Evolutionary conservation across 37 sponge, comb jelly and placozoan genomes (phyloP).

Genomic region (Beroe ovata): DNA sequence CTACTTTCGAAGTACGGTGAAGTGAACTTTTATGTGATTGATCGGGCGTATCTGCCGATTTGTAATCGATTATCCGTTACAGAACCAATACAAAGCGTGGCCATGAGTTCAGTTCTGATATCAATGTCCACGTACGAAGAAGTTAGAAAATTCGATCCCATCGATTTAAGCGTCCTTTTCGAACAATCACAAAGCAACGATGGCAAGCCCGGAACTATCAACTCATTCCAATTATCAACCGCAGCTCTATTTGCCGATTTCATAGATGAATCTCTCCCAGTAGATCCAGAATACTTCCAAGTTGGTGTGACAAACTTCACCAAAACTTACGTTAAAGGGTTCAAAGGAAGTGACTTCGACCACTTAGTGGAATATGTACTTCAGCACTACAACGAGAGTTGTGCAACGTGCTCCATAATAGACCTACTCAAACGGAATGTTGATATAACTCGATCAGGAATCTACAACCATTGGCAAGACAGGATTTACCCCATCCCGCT

Average conservation of each 20-base stretch:
- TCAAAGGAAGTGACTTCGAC: no score
- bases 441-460: not conserved
- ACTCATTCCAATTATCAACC: not conserved
- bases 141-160: not conserved
- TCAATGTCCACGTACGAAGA: not conserved
- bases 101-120: not conserved
- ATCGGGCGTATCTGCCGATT: not conserved
- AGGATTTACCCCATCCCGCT: not conserved
- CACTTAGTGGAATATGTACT: no score
- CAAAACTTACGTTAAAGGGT: no score
- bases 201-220: not conserved
- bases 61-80: not conserved
- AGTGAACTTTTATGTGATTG: not conserved
- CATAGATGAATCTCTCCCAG: not conserved
- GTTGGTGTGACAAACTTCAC: not conserved
- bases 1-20: not conserved
- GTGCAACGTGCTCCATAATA: not conserved
- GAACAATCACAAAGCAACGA: not conserved
- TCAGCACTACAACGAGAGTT: no score
- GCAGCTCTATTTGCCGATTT: not conserved
- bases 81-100: not conserved
- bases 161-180: not conserved
- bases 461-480: not conserved
- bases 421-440: not conserved
- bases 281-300: not conserved